These are phyloP conservation scores for Coregonus clupeaformis DNA, from an alignment of 2,113 vertebrate species.

Conservation along the genomic window DNA sequence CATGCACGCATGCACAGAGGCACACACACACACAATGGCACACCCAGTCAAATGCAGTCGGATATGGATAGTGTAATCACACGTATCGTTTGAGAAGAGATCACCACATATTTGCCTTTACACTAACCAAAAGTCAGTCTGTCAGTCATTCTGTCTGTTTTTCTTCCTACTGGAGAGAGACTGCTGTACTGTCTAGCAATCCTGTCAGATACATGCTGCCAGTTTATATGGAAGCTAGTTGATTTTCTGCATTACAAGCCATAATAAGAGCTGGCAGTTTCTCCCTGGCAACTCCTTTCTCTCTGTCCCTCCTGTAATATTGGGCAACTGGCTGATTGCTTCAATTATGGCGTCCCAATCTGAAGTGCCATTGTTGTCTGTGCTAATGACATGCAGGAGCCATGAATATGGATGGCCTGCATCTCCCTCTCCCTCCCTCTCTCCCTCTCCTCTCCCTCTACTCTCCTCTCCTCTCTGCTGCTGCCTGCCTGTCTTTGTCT, in stretches of 20 bases:
- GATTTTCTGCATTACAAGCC: background rate
- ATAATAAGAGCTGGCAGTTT: background rate
- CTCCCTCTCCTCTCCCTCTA: background rate
- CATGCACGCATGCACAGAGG: constrained; percentile 19
- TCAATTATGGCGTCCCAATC: constrained; percentile 59
- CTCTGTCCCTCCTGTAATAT: constrained; percentile 31
- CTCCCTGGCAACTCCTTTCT: background rate
- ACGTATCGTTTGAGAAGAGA: background rate
- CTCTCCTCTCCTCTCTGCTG: background rate
- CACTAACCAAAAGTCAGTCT: background rate
- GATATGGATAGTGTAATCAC: background rate
- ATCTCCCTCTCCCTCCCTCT: background rate
- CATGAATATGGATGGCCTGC: constrained; percentile 46
- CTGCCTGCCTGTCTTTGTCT: constrained; percentile 13
- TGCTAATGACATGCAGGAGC: constrained; percentile 32
- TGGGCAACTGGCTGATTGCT: constrained; percentile 62
- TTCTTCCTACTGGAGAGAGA: too few species aligned
- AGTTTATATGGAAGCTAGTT: background rate
- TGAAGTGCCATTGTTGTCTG: constrained; percentile 52
- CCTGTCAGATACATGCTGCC: too few species aligned
- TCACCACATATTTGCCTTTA: background rate
- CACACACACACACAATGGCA: constrained; percentile 17
- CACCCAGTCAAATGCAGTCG: background rate
- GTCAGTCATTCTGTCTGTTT: too few species aligned
- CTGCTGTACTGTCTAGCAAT: too few species aligned